These are phyloP conservation scores for Mylabris sibirica DNA, from an alignment of 2,888 invertebrate genomes.

Conservation along the genomic window DNA sequence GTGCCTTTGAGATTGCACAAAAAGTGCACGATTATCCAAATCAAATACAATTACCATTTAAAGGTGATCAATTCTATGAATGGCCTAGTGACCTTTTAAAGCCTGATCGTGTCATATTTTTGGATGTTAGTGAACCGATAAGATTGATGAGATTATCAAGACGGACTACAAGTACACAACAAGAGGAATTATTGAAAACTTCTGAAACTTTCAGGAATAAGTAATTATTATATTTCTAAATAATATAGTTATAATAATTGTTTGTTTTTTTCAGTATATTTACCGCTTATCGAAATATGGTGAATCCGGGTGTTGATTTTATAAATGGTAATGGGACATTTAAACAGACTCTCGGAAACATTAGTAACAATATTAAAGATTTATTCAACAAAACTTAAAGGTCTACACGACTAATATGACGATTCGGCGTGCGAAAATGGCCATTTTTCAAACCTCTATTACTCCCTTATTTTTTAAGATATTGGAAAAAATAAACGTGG, in stretches of 20 bases:
- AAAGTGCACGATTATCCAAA: conserved; percentile 46
- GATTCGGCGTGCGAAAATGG: no score
- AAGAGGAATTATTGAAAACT: conserved; percentile 52
- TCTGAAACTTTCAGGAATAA: conserved; percentile 51
- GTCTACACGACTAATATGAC: no score
- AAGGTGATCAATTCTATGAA: conserved; percentile 52
- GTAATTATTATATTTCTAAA: conserved; percentile 44
- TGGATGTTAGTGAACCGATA: conserved; percentile 59
- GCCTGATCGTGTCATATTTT: conserved; percentile 59
- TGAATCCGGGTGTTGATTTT: conserved; percentile 34
- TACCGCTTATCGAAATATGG: conserved; percentile 40
- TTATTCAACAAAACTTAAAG: conserved; percentile 24
- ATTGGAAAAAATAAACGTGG: no score
- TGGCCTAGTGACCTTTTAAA: conserved; percentile 62
- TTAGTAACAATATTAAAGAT: conserved; percentile 28
- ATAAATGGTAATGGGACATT: conserved; percentile 33
- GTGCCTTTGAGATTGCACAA: conserved; percentile 60
- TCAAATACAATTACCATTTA: conserved; percentile 47
- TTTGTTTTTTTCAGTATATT: conserved; percentile 36
- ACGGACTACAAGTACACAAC: conserved; percentile 48
- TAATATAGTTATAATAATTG: conserved; percentile 3
- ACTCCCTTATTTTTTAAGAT: no score
- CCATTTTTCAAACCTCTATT: no score
- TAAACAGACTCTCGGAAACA: no score
- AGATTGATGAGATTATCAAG: conserved; percentile 54